These are phyloP conservation scores for Nasonovia ribisnigri DNA, from an alignment of 2,888 invertebrate genomes.

Conservation along the genomic window DNA sequence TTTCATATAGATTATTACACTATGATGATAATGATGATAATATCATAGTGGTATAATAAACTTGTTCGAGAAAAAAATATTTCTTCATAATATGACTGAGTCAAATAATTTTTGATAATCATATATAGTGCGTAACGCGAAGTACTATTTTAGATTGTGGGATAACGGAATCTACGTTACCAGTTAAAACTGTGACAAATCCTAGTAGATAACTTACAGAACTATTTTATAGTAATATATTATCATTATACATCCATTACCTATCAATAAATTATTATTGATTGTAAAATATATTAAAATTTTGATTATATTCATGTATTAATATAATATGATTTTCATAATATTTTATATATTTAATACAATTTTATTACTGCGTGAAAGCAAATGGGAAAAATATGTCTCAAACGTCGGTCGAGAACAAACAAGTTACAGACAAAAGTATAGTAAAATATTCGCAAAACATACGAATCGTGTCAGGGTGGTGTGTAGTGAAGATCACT, in stretches of 20 bases:
- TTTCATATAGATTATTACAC: not conserved
- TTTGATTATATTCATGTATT: not conserved
- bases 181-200: not conserved
- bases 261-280: not conserved
- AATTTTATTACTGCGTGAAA: not conserved
- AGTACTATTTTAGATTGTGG: not conserved
- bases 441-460: not conserved
- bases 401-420: not conserved
- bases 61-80: not conserved
- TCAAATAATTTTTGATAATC: not conserved
- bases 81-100: not conserved
- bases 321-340: not conserved
- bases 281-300: not conserved
- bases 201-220: not conserved
- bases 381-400: not conserved
- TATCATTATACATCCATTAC: not conserved
- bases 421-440: not conserved
- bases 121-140: not conserved
- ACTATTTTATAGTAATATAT: not conserved
- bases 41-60: not conserved
- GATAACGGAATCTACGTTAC: not conserved
- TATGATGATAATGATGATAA: too few relatives aligned
- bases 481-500: not conserved
- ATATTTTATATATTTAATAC: not conserved
- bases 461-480: not conserved